These are phyloP conservation scores for Natator depressus DNA, from an alignment of 2,113 vertebrate species.

Conservation along the genomic window DNA sequence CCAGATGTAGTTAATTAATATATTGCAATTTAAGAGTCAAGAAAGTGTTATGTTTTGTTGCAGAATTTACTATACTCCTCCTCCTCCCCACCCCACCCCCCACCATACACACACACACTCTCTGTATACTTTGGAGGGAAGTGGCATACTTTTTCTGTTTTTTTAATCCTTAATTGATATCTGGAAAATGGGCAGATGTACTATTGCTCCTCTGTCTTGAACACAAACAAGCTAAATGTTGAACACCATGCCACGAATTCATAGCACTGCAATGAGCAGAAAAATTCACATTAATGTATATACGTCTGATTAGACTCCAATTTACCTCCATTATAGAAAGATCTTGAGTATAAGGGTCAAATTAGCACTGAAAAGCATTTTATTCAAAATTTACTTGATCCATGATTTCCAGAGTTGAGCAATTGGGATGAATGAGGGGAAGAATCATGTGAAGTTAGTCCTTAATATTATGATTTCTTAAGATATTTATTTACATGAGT, in stretches of 20 bases:
- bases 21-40: background rate
- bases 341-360: background rate
- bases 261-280: accelerated
- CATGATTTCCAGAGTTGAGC: background rate
- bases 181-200: background rate
- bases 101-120: background rate
- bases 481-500: background rate
- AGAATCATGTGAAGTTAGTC: background rate
- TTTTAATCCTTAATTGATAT: background rate
- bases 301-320: background rate
- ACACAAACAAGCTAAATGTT: background rate
- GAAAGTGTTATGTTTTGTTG: background rate
- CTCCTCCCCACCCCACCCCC: background rate
- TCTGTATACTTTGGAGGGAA: background rate
- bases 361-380: background rate
- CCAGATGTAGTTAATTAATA: background rate
- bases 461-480: background rate
- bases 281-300: background rate
- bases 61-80: background rate
- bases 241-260: background rate
- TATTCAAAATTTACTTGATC: background rate
- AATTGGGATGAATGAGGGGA: background rate
- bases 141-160: background rate
- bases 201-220: background rate
- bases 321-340: background rate